Conservation (phyloP, 1,140 invertebrate genomes). For the Sipha flava region DNA sequence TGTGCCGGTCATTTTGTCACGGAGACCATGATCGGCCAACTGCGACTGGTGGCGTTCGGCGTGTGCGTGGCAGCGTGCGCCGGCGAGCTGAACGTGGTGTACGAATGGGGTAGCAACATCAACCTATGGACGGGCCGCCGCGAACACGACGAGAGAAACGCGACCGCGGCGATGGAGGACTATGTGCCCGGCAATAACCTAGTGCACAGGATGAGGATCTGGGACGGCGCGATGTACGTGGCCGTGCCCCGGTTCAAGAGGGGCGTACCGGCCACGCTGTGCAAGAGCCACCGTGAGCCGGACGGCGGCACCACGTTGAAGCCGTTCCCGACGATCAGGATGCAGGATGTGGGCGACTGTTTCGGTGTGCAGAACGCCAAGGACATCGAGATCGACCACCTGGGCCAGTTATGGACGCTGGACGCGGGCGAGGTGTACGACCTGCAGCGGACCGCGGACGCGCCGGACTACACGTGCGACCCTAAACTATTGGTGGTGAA, state of each 20-base stretch:
- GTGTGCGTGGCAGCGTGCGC: neutral
- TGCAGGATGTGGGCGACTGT: neutral
- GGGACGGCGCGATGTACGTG: constrained; percentile 5
- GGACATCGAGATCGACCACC: constrained; percentile 12
- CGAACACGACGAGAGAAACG: no score
- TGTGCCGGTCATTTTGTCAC: neutral
- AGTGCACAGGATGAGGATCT: constrained; percentile 3
- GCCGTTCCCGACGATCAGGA: neutral
- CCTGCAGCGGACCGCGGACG: neutral
- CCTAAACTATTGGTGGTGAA: neutral
- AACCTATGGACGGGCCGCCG: neutral
- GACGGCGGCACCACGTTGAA: neutral
- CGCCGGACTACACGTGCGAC: neutral
- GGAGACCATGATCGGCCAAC: no score
- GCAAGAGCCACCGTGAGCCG: neutral
- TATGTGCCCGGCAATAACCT: constrained; percentile 2
- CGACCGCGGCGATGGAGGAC: neutral
- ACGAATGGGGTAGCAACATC: constrained; percentile 2
- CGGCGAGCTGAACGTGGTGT: neutral
- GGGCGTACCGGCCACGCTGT: neutral
- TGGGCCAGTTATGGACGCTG: neutral
- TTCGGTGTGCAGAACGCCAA: neutral
- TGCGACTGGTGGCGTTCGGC: neutral
- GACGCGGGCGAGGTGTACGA: neutral
- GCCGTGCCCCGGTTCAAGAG: neutral